Evolutionary conservation across 2,888 invertebrate species (phyloP).

Genomic region (Eristalinus sepulchralis): DNA sequence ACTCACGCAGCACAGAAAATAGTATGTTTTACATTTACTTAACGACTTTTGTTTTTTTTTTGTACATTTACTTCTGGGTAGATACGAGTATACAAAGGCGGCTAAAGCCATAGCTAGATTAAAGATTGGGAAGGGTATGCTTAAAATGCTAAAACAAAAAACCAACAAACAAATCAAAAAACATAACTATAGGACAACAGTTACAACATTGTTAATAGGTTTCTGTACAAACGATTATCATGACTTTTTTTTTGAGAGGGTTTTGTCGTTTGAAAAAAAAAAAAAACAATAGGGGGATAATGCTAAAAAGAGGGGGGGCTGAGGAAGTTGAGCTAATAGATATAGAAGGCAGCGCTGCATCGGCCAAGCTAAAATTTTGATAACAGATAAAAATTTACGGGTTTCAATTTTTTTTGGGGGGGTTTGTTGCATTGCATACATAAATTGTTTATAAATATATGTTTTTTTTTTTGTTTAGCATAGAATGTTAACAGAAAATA

Average conservation of each 20-base stretch:
- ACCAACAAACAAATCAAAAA: neutral
- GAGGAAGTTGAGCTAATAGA: slow-evolving; percentile 35
- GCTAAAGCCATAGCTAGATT: slow-evolving; percentile 51
- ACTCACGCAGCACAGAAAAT: slow-evolving; percentile 42
- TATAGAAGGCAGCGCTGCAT: slow-evolving; percentile 77
- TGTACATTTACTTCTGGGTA: slow-evolving; percentile 32
- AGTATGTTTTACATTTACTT: slow-evolving; percentile 18
- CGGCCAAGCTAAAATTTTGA: slow-evolving; percentile 73
- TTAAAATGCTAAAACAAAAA: slow-evolving; percentile 33
- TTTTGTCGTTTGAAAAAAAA: slow-evolving; percentile 12
- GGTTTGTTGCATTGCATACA: slow-evolving; percentile 70
- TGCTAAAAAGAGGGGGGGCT: slow-evolving; percentile 7
- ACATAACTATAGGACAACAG: slow-evolving; percentile 21
- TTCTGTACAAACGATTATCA: slow-evolving; percentile 21
- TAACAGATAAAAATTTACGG: slow-evolving; percentile 54
- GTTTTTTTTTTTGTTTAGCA: slow-evolving; percentile 36
- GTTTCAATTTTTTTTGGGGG: slow-evolving; percentile 17
- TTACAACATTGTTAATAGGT: slow-evolving; percentile 34
- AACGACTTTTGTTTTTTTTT: slow-evolving; percentile 13
- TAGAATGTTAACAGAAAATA: slow-evolving; percentile 38
- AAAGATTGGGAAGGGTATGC: slow-evolving; percentile 32
- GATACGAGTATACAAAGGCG: slow-evolving; percentile 50
- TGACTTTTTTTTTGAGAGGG: neutral
- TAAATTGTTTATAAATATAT: slow-evolving; percentile 28
- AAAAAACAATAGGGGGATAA: slow-evolving; percentile 31